These are phyloP conservation scores for Muricea muricata DNA, from an alignment of 92 coral and sea anemone genomes.

Conservation along the genomic window DNA sequence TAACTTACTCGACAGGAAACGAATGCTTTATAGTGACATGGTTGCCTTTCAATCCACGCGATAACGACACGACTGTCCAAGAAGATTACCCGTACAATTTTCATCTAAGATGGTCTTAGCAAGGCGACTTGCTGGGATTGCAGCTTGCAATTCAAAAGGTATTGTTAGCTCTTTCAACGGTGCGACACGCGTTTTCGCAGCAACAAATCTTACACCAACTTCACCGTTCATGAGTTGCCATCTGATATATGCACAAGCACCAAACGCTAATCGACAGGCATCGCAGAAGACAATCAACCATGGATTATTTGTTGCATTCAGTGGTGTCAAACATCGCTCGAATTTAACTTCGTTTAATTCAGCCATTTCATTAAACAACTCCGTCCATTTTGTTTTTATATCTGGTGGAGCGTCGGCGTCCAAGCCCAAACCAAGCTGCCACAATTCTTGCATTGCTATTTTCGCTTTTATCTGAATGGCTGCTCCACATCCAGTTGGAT, in stretches of 20 bases:
- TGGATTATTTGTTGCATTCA: slow-evolving; percentile 21
- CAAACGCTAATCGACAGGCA: slow-evolving; percentile 54
- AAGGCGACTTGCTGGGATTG: slow-evolving; percentile 44
- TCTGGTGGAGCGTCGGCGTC: slow-evolving; percentile 28
- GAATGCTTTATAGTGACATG: neutral
- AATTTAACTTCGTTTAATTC: slow-evolving; percentile 37
- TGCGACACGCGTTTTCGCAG: slow-evolving; percentile 73
- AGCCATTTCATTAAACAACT: slow-evolving; percentile 54
- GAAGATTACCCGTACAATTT: neutral
- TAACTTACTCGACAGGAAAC: neutral
- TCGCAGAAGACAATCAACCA: slow-evolving; percentile 33
- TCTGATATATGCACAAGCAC: slow-evolving; percentile 58
- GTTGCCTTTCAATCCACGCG: slow-evolving; percentile 7
- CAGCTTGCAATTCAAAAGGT: slow-evolving; percentile 64
- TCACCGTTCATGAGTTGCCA: slow-evolving; percentile 21
- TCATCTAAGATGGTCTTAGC: slow-evolving; percentile 30
- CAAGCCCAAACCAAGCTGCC: slow-evolving; percentile 24
- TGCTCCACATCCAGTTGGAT: slow-evolving; percentile 31
- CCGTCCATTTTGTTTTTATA: slow-evolving; percentile 18
- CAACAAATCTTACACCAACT: slow-evolving; percentile 42
- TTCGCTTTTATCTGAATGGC: neutral
- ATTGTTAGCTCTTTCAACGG: slow-evolving; percentile 73
- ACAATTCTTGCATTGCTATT: slow-evolving; percentile 28
- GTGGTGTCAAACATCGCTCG: slow-evolving; percentile 50
- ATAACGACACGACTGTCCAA: neutral